Conservation (phyloP, 2,113 vertebrate species). For the Oryzias melastigma region DNA sequence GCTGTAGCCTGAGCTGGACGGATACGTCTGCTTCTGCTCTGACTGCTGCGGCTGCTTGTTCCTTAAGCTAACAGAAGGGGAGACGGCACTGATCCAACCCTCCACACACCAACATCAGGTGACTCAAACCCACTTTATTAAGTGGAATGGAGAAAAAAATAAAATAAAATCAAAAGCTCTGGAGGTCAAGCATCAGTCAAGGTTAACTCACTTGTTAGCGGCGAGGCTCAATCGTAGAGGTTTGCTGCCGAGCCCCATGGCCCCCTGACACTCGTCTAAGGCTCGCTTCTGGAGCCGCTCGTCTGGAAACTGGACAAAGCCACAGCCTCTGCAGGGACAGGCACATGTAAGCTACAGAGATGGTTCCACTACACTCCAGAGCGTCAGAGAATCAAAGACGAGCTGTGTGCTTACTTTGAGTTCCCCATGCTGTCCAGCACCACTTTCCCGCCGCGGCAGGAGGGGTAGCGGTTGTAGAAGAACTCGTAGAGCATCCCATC, state of each 20-base stretch:
- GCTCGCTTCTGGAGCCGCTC: conserved; percentile 90
- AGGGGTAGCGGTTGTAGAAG: conserved; percentile 92
- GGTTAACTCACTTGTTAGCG: conserved; percentile 86
- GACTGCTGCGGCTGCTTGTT: conserved; percentile 52
- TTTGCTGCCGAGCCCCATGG: conserved; percentile 85
- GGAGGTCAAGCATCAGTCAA: too few relatives aligned
- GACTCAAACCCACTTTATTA: too few relatives aligned
- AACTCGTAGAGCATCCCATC: conserved; percentile 96
- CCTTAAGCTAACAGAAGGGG: conserved; percentile 44
- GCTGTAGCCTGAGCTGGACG: conserved; percentile 78
- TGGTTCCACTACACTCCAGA: too few relatives aligned
- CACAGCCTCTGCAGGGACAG: conserved; percentile 82
- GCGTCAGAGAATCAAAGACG: too few relatives aligned
- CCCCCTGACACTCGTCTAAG: conserved; percentile 87
- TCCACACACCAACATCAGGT: too few relatives aligned
- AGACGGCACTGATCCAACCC: neutral
- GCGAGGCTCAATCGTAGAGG: conserved; percentile 90
- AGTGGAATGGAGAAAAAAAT: too few relatives aligned
- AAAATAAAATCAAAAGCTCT: too few relatives aligned
- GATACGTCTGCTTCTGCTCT: conserved; percentile 68
- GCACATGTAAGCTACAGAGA: neutral
- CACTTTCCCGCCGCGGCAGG: conserved; percentile 91
- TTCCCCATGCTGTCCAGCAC: conserved; percentile 89
- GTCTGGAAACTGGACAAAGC: conserved; percentile 94
- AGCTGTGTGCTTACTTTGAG: conserved; percentile 84